phyloP scores from a whole-genome alignment of 2,888 invertebrate species.

The Capitulum mitella region DNA sequence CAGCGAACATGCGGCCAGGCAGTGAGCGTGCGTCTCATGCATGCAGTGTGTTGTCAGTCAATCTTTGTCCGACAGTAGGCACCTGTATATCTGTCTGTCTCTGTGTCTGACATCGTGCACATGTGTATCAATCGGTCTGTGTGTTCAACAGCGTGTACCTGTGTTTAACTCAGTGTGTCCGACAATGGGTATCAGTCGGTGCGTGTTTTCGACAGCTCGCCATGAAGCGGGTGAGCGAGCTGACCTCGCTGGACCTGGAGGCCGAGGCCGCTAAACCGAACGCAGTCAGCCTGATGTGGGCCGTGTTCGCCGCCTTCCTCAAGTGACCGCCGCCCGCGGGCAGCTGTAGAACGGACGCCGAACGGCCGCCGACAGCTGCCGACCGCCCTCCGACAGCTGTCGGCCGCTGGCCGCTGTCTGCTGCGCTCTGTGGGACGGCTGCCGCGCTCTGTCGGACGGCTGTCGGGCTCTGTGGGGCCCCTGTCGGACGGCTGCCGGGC shows the following conservation, averaged over 20 bases:
- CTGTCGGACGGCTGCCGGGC: too few relatives aligned
- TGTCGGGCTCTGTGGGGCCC: not conserved
- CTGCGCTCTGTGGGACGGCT: not conserved
- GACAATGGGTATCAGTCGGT: too few relatives aligned
- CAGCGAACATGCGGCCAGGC: too few relatives aligned
- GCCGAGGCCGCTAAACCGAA: slow-evolving; percentile 86
- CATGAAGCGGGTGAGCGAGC: slow-evolving; percentile 89
- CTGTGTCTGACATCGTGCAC: too few relatives aligned
- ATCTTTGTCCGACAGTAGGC: too few relatives aligned
- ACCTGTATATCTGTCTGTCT: too few relatives aligned
- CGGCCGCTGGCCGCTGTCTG: not conserved
- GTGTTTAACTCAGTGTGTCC: too few relatives aligned
- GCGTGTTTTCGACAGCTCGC: slow-evolving; percentile 75
- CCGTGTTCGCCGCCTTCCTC: slow-evolving; percentile 95
- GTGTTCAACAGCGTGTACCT: too few relatives aligned
- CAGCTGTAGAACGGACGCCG: not conserved
- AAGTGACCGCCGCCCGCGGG: slow-evolving; percentile 58
- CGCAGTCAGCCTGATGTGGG: slow-evolving; percentile 94
- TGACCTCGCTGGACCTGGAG: slow-evolving; percentile 95
- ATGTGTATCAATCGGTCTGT: too few relatives aligned
- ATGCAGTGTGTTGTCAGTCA: too few relatives aligned
- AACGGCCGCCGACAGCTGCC: too few relatives aligned
- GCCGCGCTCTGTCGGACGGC: not conserved
- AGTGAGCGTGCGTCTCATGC: too few relatives aligned
- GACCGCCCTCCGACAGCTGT: not conserved